These are phyloP conservation scores for Clistopyga incitator DNA, from an alignment of 2,888 invertebrate genomes.

Conservation along the genomic window DNA sequence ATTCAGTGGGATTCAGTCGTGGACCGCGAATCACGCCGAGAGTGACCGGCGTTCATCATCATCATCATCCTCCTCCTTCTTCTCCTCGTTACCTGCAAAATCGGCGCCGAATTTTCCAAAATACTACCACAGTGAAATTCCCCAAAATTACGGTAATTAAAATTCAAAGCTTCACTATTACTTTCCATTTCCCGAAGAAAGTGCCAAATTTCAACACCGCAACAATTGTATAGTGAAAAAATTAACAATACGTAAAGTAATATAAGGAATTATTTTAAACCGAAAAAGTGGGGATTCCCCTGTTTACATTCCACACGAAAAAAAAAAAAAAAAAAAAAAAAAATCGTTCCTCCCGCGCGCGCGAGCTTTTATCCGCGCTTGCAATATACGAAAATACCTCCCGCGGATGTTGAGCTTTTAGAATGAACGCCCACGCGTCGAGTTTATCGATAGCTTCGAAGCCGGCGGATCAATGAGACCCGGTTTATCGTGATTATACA, in stretches of 20 bases:
- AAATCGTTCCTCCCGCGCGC: too few species aligned
- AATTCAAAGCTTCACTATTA: too few species aligned
- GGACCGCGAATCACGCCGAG: conserved; percentile 70
- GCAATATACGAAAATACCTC: not conserved
- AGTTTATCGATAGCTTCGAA: not conserved
- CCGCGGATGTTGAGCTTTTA: conserved; percentile 1
- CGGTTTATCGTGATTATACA: not conserved
- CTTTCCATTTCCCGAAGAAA: too few species aligned
- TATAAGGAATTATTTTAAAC: not conserved
- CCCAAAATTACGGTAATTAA: too few species aligned
- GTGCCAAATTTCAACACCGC: too few species aligned
- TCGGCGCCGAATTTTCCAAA: not conserved
- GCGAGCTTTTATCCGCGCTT: not conserved
- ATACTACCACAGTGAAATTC: not conserved
- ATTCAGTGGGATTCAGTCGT: conserved; percentile 73
- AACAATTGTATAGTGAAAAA: too few species aligned
- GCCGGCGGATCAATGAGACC: not conserved
- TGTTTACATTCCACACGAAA: not conserved
- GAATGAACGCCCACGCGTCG: not conserved
- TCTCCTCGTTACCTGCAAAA: too few species aligned
- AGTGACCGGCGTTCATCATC: conserved; percentile 49
- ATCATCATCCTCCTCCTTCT: not conserved
- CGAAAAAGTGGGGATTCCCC: not conserved
- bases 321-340: too few species aligned
- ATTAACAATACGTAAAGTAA: not conserved